phyloP scores from a whole-genome alignment of 2,888 invertebrate genomes.

The Pasiphila rectangulata region DNA sequence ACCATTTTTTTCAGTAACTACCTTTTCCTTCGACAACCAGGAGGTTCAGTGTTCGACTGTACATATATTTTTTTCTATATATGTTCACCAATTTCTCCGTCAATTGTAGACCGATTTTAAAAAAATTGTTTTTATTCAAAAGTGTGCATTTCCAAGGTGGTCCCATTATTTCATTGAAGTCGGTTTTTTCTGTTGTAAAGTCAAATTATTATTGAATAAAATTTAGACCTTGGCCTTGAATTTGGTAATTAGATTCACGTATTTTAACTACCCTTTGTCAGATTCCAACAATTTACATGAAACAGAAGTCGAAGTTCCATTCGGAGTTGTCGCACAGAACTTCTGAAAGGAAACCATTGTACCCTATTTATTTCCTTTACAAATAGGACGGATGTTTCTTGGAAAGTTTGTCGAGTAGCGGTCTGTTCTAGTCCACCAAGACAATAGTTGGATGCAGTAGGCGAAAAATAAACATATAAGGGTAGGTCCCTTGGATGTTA shows the following conservation, averaged over 20 bases:
- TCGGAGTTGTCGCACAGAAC: conserved; percentile 25
- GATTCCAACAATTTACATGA: conserved; percentile 23
- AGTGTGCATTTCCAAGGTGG: too few species aligned
- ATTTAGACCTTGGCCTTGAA: neutral
- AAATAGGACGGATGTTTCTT: conserved; percentile 58
- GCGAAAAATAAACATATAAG: too few species aligned
- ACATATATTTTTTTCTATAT: too few species aligned
- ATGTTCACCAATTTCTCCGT: too few species aligned
- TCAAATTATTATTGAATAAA: neutral
- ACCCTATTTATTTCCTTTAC: conserved; percentile 59
- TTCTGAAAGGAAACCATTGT: conserved; percentile 63
- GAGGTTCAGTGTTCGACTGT: too few species aligned
- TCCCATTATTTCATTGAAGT: too few species aligned
- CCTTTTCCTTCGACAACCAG: too few species aligned
- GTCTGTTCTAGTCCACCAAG: conserved; percentile 33
- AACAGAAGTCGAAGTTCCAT: conserved; percentile 32
- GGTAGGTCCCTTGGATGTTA: too few species aligned
- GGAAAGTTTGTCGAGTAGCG: conserved; percentile 39
- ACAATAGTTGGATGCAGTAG: conserved; percentile 18
- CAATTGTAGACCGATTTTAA: too few species aligned
- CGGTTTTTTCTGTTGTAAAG: too few species aligned
- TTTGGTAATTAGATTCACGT: neutral
- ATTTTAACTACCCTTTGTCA: conserved; percentile 1
- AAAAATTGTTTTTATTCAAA: too few species aligned
- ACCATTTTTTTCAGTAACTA: too few species aligned